Percentiles rank a stretch among this genome's conserved stretches.
phyloP scores from a whole-genome alignment of 2,797 vertebrate genomes.

The Muscicapa comitata region DNA sequence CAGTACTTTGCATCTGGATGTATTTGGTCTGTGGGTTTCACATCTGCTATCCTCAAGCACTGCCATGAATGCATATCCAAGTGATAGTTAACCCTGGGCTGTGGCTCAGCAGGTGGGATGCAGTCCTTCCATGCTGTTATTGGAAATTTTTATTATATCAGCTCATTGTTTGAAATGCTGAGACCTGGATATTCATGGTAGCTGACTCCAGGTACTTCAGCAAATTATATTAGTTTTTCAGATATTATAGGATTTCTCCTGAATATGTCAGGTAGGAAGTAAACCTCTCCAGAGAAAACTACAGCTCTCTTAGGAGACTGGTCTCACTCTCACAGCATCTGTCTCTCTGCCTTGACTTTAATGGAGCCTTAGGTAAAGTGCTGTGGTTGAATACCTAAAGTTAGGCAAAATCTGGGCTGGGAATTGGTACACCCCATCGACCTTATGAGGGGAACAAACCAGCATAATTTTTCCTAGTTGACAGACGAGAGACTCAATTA shows the following conservation, averaged over 20 bases:
- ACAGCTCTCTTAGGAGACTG: not conserved
- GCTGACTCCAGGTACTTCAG: not conserved
- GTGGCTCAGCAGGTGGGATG: not conserved
- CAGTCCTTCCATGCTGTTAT: not conserved
- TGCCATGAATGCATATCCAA: not conserved
- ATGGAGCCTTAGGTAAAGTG: not conserved
- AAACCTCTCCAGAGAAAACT: not conserved
- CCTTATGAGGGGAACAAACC: not conserved
- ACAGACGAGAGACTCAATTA: not conserved
- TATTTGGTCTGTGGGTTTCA: not conserved
- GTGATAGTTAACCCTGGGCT: not conserved
- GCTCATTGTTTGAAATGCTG: not conserved
- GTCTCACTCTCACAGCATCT: not conserved
- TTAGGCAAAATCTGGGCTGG: not conserved
- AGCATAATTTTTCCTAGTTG: not conserved
- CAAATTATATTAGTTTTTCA: not conserved
- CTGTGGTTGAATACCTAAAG: not conserved
- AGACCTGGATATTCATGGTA: not conserved
- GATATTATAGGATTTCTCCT: not conserved
- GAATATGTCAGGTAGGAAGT: not conserved
- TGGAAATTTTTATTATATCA: not conserved
- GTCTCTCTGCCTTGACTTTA: not conserved
- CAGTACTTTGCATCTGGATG: not conserved
- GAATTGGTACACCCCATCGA: not conserved
- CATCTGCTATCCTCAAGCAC: not conserved